Conservation (phyloP, 2,797 vertebrate species). For the Arremon aurantiirostris region DNA sequence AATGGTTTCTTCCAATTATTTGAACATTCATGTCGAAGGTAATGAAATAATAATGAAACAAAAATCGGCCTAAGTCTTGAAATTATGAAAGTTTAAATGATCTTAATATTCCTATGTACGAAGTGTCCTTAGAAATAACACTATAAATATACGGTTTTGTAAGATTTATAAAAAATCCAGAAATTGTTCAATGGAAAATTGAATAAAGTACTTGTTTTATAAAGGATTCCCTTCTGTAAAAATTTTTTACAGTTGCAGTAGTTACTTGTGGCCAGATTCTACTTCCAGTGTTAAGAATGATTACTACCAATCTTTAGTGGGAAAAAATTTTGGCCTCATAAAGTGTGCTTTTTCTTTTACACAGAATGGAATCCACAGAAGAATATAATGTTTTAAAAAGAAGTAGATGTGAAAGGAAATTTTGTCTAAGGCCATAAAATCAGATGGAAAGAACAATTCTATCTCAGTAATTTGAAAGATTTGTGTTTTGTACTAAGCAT, state of each 20-base stretch:
- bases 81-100: background rate
- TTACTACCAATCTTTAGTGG: background rate
- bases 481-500: background rate
- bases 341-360: background rate
- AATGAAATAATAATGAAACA: background rate
- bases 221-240: background rate
- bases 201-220: background rate
- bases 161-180: background rate
- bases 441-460: background rate
- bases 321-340: fast-evolving
- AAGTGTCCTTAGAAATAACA: background rate
- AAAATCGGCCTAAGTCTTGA: background rate
- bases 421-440: background rate
- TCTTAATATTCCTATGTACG: background rate
- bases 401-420: background rate
- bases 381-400: background rate
- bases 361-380: background rate
- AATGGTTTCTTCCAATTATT: background rate
- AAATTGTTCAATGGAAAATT: background rate
- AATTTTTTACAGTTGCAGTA: background rate
- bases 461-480: background rate
- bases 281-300: background rate
- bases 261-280: background rate
- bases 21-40: background rate
- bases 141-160: background rate